Evolutionary conservation across 2,113 vertebrate genomes (phyloP), one percentile per base, ranked within the genome.

Genomic region (Crotalus horridus): DNA sequence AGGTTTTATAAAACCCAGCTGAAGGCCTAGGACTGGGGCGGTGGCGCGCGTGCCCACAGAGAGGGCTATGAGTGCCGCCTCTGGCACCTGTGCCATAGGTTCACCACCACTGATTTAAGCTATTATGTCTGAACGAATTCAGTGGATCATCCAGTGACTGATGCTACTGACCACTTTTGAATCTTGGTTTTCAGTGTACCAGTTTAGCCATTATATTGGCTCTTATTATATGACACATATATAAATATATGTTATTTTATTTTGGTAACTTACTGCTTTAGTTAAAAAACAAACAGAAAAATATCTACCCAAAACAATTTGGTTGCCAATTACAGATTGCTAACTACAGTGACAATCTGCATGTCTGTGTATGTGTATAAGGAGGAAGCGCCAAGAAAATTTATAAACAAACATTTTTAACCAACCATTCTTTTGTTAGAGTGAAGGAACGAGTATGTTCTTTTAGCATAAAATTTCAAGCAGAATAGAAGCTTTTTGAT

Each of bases 261-360:
- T 90, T 0, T 23, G 7, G 53, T 33, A 90, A 74, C 39, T 94
- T 21, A 86, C 3, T 74, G 12, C 12, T 51, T 46, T 53, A 54
- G 29, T 61, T 92, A n/a, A 6, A 94, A 74, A 93, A 69, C 54
- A 85, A 91, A 91, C 1, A 69, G 39, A 58, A 94, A 96, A 96
- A 89, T 2, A 54, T 86, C 89, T 89, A 94, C 7, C 53, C 61
- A 90, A 93, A 92, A 89, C 46, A 94, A 94, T 92, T 0, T 0
- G 64, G 24, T 53, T 94, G 54, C 55, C 90, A 39, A 3, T 90
- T 86, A 93, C 95, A 95, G 94, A 93, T 20, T 53, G 51, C 6
- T 89, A 1, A 4, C 89, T 9, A n/a, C 91, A 88, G 1, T 2
- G 90, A 81, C 69, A 81, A 81, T 81, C 69, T 81, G 69, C 69